Base-by-base conservation (phyloP, 2,888 invertebrate genomes). In the Gastracanthus pulcherrimus region DNA sequence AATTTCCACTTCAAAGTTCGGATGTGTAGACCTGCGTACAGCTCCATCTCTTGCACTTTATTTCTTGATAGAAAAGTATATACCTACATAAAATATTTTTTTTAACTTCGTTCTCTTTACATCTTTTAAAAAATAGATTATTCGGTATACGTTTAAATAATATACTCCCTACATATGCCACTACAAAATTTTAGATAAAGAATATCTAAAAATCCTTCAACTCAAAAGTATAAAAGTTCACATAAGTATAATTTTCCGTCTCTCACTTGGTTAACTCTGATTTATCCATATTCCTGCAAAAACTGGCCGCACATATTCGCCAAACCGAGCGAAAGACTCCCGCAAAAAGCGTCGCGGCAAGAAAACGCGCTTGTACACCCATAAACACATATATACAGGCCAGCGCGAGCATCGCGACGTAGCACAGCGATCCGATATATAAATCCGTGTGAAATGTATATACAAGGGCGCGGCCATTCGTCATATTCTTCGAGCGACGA, bases 401-500 rank as follows among this genome's bases (percentile, higher is more conserved):
- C 11, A n/a, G 38, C 13, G 7, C 48, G 16, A n/a, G n/a, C n/a
- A n/a, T n/a, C n/a, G n/a, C n/a, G n/a, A n/a, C n/a, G n/a, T n/a
- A n/a, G n/a, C 4, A 7, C 45, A 2, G 70, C 55, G 29, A 69
- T 69, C 51, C 67, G 48, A 23, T 67, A 74, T 60, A 79, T 60
- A 74, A 74, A 74, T 74, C 69, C 67, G 66, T 29, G 66, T 36
- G 66, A 64, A n/a, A n/a, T n/a, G n/a, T n/a, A n/a, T n/a, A n/a
- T n/a, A n/a, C n/a, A 58, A 19, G 29, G 34, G 36, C n/a, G 1
- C 38, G 3, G 7, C 72, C 55, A 80, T 80, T 76, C 75, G 70
- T 80, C 75, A 75, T 75, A 70, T 80, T 75, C 69, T 36, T 55
- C 70, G 48, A 51, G 71, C 55, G 38, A 16, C 36, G n/a, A 36